Conservation (phyloP, 2,113 vertebrate species). For the Rallus limicola region DNA sequence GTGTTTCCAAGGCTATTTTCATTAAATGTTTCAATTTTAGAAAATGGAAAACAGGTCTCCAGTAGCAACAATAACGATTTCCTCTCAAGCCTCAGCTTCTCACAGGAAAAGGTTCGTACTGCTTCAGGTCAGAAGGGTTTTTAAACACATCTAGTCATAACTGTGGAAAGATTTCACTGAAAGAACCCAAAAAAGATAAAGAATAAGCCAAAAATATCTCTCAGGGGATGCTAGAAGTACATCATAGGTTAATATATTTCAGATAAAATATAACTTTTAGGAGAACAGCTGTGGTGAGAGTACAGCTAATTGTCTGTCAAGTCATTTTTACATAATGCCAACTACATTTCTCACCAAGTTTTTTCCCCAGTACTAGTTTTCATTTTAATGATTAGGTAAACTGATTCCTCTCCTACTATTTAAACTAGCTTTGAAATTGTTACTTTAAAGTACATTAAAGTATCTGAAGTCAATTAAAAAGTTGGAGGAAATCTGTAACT, state of each 20-base stretch:
- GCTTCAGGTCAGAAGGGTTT: background rate
- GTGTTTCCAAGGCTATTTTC: slow-evolving; percentile 33
- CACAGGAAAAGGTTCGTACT: background rate
- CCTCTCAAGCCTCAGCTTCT: background rate
- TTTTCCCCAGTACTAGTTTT: background rate
- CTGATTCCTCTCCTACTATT: background rate
- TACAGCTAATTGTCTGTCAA: background rate
- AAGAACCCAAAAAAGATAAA: background rate
- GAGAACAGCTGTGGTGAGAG: background rate
- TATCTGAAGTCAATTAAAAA: background rate
- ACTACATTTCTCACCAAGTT: background rate
- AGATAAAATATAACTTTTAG: background rate
- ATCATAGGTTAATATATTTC: background rate
- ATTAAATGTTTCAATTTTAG: background rate
- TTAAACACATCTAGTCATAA: background rate
- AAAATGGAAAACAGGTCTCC: background rate
- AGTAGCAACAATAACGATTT: background rate
- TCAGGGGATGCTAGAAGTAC: background rate
- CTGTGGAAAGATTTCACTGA: background rate
- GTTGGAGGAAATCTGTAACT: background rate
- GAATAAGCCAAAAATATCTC: background rate
- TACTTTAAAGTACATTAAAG: background rate
- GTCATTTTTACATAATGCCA: background rate
- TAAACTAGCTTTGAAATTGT: background rate
- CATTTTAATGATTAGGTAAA: background rate